A percentile compares a stretch with the other conserved stretches of the same genome.
phyloP scores from a whole-genome alignment of 2,113 vertebrate species.

The Azemiops feae region DNA sequence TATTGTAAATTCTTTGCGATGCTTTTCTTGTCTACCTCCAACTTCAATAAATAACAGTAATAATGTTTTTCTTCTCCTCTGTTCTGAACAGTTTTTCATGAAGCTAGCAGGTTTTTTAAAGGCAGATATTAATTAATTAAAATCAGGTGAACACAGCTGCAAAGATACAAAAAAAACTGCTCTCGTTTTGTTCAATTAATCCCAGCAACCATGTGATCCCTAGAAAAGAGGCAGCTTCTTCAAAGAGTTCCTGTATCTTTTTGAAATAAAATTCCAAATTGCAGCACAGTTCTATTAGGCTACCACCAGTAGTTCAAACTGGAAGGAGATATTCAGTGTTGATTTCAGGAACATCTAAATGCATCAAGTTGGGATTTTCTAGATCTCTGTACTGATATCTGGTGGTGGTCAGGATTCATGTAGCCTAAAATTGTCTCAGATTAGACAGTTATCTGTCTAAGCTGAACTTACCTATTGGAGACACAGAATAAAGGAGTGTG shows the following conservation, averaged over 20 bases:
- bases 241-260: background rate
- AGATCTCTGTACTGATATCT: background rate
- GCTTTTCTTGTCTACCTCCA: background rate
- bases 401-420: background rate
- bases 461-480: background rate
- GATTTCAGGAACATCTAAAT: background rate
- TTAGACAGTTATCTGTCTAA: background rate
- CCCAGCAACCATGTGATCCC: background rate
- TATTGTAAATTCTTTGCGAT: slow-evolving; percentile 38
- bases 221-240: background rate
- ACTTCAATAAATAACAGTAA: background rate
- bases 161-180: background rate
- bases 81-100: background rate
- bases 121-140: background rate
- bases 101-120: background rate
- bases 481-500: no score
- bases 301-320: background rate
- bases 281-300: background rate
- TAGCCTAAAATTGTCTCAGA: background rate
- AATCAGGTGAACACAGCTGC: background rate
- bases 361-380: background rate
- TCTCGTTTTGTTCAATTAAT: background rate
- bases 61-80: background rate
- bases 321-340: background rate
- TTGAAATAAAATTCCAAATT: background rate